A percentile compares a stretch with the other conserved stretches of the same genome.
Conservation (phyloP, 2,797 vertebrate species). For the Sorex maritimensis region DNA sequence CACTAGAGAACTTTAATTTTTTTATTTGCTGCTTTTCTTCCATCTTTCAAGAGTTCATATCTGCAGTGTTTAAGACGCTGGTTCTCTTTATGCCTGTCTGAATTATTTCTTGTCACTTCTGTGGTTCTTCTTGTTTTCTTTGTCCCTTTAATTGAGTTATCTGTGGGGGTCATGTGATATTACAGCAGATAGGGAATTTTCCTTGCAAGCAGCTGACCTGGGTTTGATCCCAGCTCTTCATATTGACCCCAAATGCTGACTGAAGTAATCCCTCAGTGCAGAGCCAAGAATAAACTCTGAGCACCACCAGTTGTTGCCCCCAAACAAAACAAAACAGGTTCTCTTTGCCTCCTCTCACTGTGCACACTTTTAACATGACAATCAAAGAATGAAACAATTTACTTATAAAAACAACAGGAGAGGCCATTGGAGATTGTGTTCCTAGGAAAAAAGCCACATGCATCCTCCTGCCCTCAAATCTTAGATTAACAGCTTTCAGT, state of each 20-base stretch:
- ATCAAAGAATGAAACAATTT: no score
- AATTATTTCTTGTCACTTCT: background rate
- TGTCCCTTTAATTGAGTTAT: background rate
- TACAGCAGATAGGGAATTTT: no score
- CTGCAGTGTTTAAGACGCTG: background rate
- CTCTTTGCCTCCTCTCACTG: background rate
- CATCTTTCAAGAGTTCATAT: background rate
- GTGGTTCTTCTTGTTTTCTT: background rate
- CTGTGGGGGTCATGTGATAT: no score
- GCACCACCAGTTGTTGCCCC: no score
- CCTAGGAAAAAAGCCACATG: background rate
- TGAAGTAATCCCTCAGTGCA: no score
- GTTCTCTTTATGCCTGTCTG: background rate
- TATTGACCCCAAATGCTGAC: no score
- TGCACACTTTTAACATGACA: background rate
- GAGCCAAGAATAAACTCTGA: no score
- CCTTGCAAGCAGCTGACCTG: no score
- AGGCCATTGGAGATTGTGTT: background rate
- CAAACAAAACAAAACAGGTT: no score
- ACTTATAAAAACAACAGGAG: background rate
- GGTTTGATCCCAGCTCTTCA: no score
- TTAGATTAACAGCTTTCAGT: background rate
- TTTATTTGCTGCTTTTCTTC: background rate
- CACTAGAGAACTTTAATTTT: slow-evolving; percentile 21
- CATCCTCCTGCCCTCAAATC: background rate